These are phyloP conservation scores for Clarias pachynema DNA, from an alignment of 2,797 vertebrate species.

Conservation along the genomic window DNA sequence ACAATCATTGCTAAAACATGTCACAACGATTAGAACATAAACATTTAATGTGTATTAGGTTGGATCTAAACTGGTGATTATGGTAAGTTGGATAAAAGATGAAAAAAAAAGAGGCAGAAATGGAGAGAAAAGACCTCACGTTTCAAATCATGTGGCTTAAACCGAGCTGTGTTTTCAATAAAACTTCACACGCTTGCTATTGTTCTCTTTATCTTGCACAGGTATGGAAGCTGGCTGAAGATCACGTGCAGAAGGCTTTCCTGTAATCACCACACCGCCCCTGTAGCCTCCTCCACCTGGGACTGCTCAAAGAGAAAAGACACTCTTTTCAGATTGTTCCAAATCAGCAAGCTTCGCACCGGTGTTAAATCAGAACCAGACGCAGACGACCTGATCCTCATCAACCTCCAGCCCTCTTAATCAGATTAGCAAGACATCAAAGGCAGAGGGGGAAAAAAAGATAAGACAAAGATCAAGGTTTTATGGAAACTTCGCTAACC, in stretches of 20 bases:
- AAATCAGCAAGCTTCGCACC: slow-evolving; percentile 71
- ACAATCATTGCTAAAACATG: background rate
- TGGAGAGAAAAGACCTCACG: background rate
- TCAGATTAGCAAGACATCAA: slow-evolving; percentile 70
- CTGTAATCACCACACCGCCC: slow-evolving; percentile 22
- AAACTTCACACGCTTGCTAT: slow-evolving; percentile 3
- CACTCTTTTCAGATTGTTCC: slow-evolving; percentile 69
- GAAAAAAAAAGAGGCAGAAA: background rate
- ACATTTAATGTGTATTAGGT: background rate
- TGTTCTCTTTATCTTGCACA: slow-evolving; percentile 19
- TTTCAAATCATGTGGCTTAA: slow-evolving; percentile 6
- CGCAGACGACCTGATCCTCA: slow-evolving; percentile 79
- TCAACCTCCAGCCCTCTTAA: slow-evolving; percentile 77
- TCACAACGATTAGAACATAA: background rate
- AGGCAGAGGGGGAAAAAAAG: background rate
- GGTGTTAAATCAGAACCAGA: slow-evolving; percentile 83
- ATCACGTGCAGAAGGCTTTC: slow-evolving; percentile 55
- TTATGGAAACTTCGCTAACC: slow-evolving; percentile 27
- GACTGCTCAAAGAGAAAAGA: slow-evolving; percentile 62
- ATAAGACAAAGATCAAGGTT: slow-evolving; percentile 45
- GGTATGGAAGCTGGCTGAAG: slow-evolving; percentile 14
- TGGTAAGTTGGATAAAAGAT: background rate
- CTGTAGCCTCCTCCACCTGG: slow-evolving; percentile 56
- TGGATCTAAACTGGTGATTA: background rate
- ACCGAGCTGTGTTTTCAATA: background rate